Percentiles rank a stretch among this genome's conserved stretches.
Conservation (phyloP, 2,888 invertebrate genomes). For the Trimorus sp. region DNA sequence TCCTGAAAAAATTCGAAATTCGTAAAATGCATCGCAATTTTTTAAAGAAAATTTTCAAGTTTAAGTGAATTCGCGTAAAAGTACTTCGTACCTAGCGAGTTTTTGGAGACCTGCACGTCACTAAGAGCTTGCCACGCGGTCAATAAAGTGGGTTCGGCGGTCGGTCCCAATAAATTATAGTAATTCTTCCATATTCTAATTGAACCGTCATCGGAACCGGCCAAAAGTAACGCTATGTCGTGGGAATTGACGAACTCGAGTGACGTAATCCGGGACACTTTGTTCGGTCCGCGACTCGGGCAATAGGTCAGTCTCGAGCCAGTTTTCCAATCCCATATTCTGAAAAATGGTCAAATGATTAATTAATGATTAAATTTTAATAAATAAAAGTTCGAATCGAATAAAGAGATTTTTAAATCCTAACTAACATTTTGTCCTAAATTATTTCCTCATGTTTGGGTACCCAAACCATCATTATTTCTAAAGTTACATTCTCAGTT, state of each 20-base stretch:
- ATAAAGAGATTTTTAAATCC: too few relatives aligned
- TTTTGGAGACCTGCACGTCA: constrained; percentile 83
- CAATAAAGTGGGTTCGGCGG: constrained; percentile 81
- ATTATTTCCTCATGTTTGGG: too few relatives aligned
- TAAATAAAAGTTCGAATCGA: too few relatives aligned
- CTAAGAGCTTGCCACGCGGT: constrained; percentile 94
- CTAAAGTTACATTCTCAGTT: too few relatives aligned
- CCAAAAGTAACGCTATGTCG: constrained; percentile 88
- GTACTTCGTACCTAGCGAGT: constrained; percentile 75
- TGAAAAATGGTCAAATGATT: constrained; percentile 75
- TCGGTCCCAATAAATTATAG: constrained; percentile 75
- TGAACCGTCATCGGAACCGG: constrained; percentile 90
- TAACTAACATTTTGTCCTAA: too few relatives aligned
- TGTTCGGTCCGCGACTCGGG: constrained; percentile 81
- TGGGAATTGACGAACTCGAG: constrained; percentile 94
- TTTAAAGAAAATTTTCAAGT: too few relatives aligned
- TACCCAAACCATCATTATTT: too few relatives aligned
- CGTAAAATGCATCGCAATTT: too few relatives aligned
- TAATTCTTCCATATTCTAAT: constrained; percentile 86
- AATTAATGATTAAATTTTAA: too few relatives aligned
- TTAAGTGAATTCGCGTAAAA: too few relatives aligned
- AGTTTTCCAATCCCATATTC: constrained; percentile 92
- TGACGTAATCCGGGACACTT: constrained; percentile 87
- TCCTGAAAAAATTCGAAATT: constrained; percentile 70
- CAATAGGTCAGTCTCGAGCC: constrained; percentile 87